A percentile compares a stretch with the other conserved stretches of the same genome.
Conservation (phyloP, 2,888 invertebrate species). For the Nasonovia ribisnigri region DNA sequence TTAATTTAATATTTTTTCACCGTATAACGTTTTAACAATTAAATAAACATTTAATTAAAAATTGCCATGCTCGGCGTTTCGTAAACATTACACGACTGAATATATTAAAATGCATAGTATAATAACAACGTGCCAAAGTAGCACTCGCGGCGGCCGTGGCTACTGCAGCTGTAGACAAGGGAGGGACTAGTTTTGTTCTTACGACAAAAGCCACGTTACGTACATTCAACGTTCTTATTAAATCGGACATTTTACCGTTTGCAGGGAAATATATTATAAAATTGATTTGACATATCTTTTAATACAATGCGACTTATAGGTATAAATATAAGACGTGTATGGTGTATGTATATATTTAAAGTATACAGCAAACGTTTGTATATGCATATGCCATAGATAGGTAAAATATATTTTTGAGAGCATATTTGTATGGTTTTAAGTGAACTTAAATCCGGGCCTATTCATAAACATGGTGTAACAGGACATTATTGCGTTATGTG, state of each 20-base stretch:
- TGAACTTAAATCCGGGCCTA: too few species aligned
- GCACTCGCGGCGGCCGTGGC: neutral
- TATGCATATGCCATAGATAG: neutral
- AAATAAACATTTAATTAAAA: slow-evolving; percentile 10
- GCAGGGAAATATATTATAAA: neutral
- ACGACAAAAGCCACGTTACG: neutral
- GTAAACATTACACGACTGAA: neutral
- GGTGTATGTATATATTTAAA: neutral
- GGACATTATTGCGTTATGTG: too few species aligned
- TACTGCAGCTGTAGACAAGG: neutral
- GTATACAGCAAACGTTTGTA: neutral
- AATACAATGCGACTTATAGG: neutral
- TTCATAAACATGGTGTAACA: too few species aligned
- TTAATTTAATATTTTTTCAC: neutral
- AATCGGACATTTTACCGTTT: slow-evolving; percentile 1
- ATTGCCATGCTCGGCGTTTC: neutral
- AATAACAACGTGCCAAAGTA: neutral
- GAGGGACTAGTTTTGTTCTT: neutral
- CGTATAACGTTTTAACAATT: neutral
- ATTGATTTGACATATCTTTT: slow-evolving; percentile 2
- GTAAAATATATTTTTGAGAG: too few species aligned
- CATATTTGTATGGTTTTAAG: too few species aligned
- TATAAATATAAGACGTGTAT: neutral
- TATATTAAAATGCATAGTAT: neutral
- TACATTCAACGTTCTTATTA: neutral